A percentile compares a stretch with the other conserved stretches of the same genome.
Conservation (phyloP, 2,113 vertebrate species). For the Actinemys pallida region DNA sequence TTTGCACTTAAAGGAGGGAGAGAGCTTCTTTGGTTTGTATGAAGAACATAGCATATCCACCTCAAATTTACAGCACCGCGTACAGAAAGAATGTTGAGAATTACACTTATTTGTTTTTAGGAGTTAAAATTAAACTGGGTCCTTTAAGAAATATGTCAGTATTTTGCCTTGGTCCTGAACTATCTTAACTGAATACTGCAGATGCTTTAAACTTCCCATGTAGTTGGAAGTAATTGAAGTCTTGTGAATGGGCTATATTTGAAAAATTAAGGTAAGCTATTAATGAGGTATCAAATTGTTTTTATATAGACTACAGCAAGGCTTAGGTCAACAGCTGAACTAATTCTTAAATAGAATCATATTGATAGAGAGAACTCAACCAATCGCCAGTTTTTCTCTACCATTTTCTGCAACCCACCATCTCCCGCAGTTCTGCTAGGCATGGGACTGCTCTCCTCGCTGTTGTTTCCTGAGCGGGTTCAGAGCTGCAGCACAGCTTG, state of each 20-base stretch:
- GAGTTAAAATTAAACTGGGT: background rate
- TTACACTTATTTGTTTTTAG: background rate
- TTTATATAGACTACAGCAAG: background rate
- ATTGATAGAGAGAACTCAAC: background rate
- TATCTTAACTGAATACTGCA: background rate
- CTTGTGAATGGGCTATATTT: background rate
- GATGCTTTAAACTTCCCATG: background rate
- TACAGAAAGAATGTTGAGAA: background rate
- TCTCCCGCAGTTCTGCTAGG: background rate
- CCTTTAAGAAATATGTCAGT: background rate
- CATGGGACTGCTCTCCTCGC: background rate
- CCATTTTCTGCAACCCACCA: background rate
- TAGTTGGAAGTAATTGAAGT: background rate
- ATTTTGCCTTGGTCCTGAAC: background rate
- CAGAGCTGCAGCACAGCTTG: background rate
- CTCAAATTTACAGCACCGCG: background rate
- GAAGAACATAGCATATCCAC: background rate
- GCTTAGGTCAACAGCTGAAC: background rate
- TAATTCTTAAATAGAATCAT: background rate
- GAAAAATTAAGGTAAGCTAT: background rate
- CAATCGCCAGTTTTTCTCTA: background rate
- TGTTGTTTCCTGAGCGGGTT: background rate
- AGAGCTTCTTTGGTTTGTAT: background rate
- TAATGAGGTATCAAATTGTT: background rate
- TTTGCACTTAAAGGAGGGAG: too few species aligned